These are phyloP conservation scores for Setophaga coronata DNA, from an alignment of 2,113 vertebrate genomes.

Conservation along the genomic window DNA sequence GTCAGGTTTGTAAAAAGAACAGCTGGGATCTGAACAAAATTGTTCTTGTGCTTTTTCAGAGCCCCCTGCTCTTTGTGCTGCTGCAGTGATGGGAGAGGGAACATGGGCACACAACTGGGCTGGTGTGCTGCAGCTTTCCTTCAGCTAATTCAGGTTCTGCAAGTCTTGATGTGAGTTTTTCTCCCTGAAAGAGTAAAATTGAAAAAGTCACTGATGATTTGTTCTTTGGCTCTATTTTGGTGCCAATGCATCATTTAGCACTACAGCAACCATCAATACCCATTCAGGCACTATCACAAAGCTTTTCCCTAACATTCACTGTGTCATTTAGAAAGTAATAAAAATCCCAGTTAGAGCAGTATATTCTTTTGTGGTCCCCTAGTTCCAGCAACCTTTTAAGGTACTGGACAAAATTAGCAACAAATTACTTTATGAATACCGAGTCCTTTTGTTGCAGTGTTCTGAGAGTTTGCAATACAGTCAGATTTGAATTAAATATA, in stretches of 20 bases:
- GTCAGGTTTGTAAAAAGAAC: not conserved
- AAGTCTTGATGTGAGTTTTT: conserved; percentile 23
- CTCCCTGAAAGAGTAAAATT: conserved; percentile 53
- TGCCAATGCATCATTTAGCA: conserved; percentile 56
- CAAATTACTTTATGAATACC: conserved; percentile 69
- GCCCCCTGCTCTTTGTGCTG: not conserved
- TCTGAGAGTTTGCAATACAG: conserved; percentile 50
- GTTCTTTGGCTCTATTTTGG: conserved; percentile 58
- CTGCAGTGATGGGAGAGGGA: not conserved
- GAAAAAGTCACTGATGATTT: conserved; percentile 47
- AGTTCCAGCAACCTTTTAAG: conserved; percentile 68
- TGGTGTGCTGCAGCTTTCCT: not conserved
- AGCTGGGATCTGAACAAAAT: not conserved
- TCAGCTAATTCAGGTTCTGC: conserved; percentile 28
- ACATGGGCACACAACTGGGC: not conserved
- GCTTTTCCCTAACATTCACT: conserved; percentile 72
- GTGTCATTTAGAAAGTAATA: conserved; percentile 74
- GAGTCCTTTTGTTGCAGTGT: conserved; percentile 56
- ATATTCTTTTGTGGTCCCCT: conserved; percentile 69
- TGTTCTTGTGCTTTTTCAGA: not conserved
- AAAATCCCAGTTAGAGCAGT: conserved; percentile 66
- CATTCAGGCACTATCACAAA: conserved; percentile 63
- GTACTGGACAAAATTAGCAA: conserved; percentile 59
- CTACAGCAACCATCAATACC: conserved; percentile 67
- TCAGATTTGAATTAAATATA: conserved; percentile 64